A percentile compares a stretch with the other conserved stretches of the same genome.
Conservation (phyloP, 2,888 invertebrate genomes). For the Diarsia brunnea region DNA sequence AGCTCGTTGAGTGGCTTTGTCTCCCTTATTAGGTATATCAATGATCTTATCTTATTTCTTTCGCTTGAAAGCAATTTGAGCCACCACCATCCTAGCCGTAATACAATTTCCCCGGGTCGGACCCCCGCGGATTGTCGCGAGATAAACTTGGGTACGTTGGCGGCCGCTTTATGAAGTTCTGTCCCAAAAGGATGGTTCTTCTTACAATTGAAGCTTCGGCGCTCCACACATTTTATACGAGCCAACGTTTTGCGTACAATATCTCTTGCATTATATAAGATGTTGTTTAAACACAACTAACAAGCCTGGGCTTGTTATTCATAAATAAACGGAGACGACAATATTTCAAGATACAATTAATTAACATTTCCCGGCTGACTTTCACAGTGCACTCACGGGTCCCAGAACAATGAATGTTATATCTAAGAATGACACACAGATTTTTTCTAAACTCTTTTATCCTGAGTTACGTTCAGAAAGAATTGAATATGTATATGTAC, state of each 20-base stretch:
- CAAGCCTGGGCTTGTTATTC: constrained; percentile 12
- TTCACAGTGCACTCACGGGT: constrained; percentile 22
- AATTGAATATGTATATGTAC: constrained; percentile 27
- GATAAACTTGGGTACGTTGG: constrained; percentile 70
- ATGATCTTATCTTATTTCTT: constrained; percentile 78
- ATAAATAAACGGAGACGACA: constrained; percentile 26
- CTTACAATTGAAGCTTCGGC: constrained; percentile 69
- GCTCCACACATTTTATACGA: constrained; percentile 69
- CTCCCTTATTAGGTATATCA: constrained; percentile 73
- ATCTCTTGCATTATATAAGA: constrained; percentile 26
- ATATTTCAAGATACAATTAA: constrained; percentile 41
- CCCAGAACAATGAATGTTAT: constrained; percentile 40
- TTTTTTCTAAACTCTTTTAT: constrained; percentile 34
- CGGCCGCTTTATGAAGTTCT: constrained; percentile 75
- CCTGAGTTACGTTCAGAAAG: constrained; percentile 16
- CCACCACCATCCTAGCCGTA: constrained; percentile 75
- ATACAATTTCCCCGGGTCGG: constrained; percentile 78
- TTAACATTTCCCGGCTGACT: constrained; percentile 19
- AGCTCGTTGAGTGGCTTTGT: constrained; percentile 68
- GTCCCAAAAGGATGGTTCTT: constrained; percentile 72
- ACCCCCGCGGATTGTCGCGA: constrained; percentile 73
- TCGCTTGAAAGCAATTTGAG: constrained; percentile 79
- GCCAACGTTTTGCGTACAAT: constrained; percentile 40
- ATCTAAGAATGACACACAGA: constrained; percentile 24
- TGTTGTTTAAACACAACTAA: constrained; percentile 38